phyloP scores from a whole-genome alignment of 2,113 vertebrate species.

The Sardina pilchardus region DNA sequence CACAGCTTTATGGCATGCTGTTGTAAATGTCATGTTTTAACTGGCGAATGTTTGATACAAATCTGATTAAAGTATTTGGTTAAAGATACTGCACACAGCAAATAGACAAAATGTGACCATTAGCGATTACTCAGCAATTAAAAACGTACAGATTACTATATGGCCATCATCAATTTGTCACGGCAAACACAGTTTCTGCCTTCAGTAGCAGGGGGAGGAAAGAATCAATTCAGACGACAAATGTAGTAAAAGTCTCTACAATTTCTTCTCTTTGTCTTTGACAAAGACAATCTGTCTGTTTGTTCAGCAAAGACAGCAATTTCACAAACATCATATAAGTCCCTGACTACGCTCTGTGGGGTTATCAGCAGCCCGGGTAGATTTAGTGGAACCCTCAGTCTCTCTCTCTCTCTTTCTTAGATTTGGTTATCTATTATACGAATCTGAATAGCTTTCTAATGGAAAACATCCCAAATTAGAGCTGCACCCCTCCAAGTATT shows the following conservation, averaged over 20 bases:
- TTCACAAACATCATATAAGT: slow-evolving; percentile 36
- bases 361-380: neutral
- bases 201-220: slow-evolving; percentile 31
- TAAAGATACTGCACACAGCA: slow-evolving; percentile 66
- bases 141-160: slow-evolving; percentile 67
- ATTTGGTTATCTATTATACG: neutral
- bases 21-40: slow-evolving; percentile 81
- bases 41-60: slow-evolving; percentile 77
- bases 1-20: slow-evolving; percentile 74
- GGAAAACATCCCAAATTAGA: neutral
- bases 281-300: slow-evolving; percentile 31
- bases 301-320: slow-evolving; percentile 11
- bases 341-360: neutral
- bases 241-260: slow-evolving; percentile 1
- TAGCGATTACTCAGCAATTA: slow-evolving; percentile 75
- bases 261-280: slow-evolving; percentile 30
- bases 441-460: neutral
- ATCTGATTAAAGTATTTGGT: slow-evolving; percentile 81
- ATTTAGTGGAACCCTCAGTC: neutral
- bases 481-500: neutral
- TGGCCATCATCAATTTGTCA: slow-evolving; percentile 57
- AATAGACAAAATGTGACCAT: slow-evolving; percentile 61
- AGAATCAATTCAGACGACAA: slow-evolving; percentile 34
- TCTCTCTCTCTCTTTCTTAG: neutral
- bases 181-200: slow-evolving; percentile 57